Base-by-base conservation (phyloP, 2,113 vertebrate species). In the Pithys albifrons region DNA sequence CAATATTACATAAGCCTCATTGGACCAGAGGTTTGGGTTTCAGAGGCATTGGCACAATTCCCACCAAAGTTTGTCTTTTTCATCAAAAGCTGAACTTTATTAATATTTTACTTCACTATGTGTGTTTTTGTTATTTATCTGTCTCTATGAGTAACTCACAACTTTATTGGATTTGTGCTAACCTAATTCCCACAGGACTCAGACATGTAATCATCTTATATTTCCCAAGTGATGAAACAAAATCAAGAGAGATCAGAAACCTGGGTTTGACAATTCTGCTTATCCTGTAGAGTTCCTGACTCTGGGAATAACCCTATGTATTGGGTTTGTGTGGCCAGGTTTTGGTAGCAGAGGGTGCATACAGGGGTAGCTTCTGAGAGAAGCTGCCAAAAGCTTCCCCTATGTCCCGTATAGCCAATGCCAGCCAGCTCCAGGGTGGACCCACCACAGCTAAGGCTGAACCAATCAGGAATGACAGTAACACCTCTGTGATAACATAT, bases 211-310 rank as follows among this genome's bases (percentile, higher is more conserved):
- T 87, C 1, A 0, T 58, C 48, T 73, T 70, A 5, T 10, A 48
- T 93, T 91, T 95, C 59, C 88, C 74, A 83, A 51, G 33, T 41
- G 64, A 93, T 33, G 55, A 94, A 91, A 88, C 24, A 67, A 93
- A 91, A 91, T 31, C 4, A 91, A 91, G 74, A 91, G 19, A 76
- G 10, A 69, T 91, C 29, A 88, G 49, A 93, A 74, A 8, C 33
- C 14, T 2, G 1, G 6, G 16, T 77, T 67, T 94, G 75, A 67
- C 43, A 67, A 48, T 83, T 73, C 43, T 20, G 23, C 37, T 88
- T 88, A 39, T n/a, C 18, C 31, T 43, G n/a, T 54, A 28, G 23
- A 58, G 22, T 83, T 73, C 45, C 75, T 80, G 29, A 73, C 59
- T 62, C 46, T 55, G 17, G 35, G 46, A 94, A 33, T 73, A 86